These are phyloP conservation scores for Gnathonemus echidnorhynchus DNA, from an alignment of 2,113 vertebrate genomes.

Conservation along the genomic window DNA sequence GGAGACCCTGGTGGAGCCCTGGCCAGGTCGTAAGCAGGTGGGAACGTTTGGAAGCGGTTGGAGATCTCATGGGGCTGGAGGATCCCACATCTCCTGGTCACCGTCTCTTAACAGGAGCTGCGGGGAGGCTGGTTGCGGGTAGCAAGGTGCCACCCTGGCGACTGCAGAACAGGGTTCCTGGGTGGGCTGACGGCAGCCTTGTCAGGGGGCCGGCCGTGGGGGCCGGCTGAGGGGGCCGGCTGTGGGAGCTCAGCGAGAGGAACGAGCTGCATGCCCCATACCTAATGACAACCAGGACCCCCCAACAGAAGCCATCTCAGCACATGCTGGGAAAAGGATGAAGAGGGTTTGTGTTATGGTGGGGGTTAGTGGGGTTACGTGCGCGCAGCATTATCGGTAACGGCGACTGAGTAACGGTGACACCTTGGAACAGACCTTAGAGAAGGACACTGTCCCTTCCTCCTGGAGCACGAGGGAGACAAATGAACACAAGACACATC, in stretches of 20 bases:
- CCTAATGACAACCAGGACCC: not conserved
- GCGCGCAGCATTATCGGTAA: constrained; percentile 25
- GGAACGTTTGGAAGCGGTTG: constrained; percentile 33
- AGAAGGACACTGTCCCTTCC: constrained; percentile 95
- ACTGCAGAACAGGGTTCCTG: constrained; percentile 12
- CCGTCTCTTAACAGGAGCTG: constrained; percentile 10
- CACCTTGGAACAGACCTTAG: constrained; percentile 85
- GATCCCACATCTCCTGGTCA: not conserved
- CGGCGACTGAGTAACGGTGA: constrained; percentile 27
- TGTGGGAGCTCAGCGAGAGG: constrained; percentile 15
- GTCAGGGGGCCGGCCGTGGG: not conserved
- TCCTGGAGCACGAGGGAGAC: constrained; percentile 75
- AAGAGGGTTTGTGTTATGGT: not conserved
- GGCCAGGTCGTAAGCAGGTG: constrained; percentile 23
- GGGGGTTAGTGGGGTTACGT: not conserved
- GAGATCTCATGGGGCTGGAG: not conserved
- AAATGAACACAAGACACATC: constrained; percentile 71
- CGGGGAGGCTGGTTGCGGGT: constrained; percentile 35
- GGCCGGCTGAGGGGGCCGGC: not conserved
- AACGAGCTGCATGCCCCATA: constrained; percentile 31
- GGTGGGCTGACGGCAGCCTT: not conserved
- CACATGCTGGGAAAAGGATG: constrained; percentile 52
- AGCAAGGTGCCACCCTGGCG: no score
- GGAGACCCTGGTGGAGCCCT: not conserved
- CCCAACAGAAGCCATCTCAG: constrained; percentile 32